Evolutionary conservation across 2,888 invertebrate species (phyloP).

Genomic region (Dynastes grantii): DNA sequence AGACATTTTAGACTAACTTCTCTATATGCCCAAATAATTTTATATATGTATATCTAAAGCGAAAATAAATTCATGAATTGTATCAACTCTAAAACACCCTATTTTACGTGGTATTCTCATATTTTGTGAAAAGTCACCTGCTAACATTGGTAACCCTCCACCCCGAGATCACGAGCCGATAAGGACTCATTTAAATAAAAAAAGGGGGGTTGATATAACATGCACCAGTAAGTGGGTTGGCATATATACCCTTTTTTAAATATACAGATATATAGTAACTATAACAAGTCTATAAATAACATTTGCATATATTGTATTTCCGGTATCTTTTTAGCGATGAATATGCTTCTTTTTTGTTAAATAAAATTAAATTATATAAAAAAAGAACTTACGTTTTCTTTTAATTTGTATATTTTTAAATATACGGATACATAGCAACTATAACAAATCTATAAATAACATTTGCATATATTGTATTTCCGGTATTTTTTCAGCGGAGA

Average conservation of each 20-base stretch:
- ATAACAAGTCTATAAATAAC: slow-evolving; percentile 32
- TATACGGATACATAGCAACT: background rate
- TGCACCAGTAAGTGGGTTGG: slow-evolving; percentile 18
- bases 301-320: slow-evolving; percentile 31
- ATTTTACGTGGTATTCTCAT: background rate
- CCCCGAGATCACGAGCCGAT: slow-evolving; percentile 21
- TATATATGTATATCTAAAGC: no score
- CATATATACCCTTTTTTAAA: background rate
- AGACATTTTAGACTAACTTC: no score
- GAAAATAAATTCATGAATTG: no score
- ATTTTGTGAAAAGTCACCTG: slow-evolving; percentile 45
- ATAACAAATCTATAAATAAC: slow-evolving; percentile 34
- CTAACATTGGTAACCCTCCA: slow-evolving; percentile 12
- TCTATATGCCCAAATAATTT: no score
- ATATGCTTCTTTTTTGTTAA: background rate
- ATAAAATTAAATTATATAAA: background rate
- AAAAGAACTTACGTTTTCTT: slow-evolving; percentile 10
- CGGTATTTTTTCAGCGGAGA: background rate
- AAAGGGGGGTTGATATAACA: slow-evolving; percentile 35
- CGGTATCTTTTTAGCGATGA: background rate
- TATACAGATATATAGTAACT: background rate
- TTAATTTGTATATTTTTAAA: background rate
- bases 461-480: slow-evolving; percentile 29
- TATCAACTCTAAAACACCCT: slow-evolving; percentile 1
- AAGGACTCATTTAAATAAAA: slow-evolving; percentile 42